Evolutionary conservation across 2,797 vertebrate species (phyloP), one percentile per base, ranked within the genome.

Genomic region (Pelobates cultripes): DNA sequence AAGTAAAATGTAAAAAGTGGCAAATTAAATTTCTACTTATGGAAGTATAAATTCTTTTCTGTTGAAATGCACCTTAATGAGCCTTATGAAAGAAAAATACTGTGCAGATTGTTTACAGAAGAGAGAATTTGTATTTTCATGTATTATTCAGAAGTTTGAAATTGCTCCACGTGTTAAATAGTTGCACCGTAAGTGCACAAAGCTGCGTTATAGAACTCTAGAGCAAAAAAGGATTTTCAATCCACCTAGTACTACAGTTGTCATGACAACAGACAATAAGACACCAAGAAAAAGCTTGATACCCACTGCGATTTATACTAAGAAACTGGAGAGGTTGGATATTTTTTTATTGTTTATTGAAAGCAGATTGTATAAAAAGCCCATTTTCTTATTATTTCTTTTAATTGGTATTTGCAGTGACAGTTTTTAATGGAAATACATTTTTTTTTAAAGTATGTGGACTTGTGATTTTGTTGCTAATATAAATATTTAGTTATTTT

Each of bases 211-310:
- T 53, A 67, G 45, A 12, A 66, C 9, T 47, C 74, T 3, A 76
- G 9, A 67, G 45, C 51, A 68, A 68, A 77, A 77, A 53, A 7
- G 41, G 43, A 77, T 45, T 67, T 76, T n/a, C 42, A 67, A 69
- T 68, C 14, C 75, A 68, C 45, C 45, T 43, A 12, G 6, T 69
- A 7, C 63, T 69, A 55, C 14, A 15, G 64, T 77, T 77, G 44
- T 63, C 47, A 77, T 77, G 53, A 69, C 75, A 69, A 77, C 75
- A 69, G 75, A 69, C 75, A 77, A 68, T 63, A 61, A 47, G 45
- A 76, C 44, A 76, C 17, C 42, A 17, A 51, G 67, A 6, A 43
- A 76, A 67, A 45, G 43, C 13, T 66, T 40, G 61, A 9, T 53
- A 76, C 43, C 28, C n/a, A 3, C 64, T 67, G 12, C 41, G 44